phyloP scores from a whole-genome alignment of 2,797 vertebrate species.

The Sebastes taczanowskii region DNA sequence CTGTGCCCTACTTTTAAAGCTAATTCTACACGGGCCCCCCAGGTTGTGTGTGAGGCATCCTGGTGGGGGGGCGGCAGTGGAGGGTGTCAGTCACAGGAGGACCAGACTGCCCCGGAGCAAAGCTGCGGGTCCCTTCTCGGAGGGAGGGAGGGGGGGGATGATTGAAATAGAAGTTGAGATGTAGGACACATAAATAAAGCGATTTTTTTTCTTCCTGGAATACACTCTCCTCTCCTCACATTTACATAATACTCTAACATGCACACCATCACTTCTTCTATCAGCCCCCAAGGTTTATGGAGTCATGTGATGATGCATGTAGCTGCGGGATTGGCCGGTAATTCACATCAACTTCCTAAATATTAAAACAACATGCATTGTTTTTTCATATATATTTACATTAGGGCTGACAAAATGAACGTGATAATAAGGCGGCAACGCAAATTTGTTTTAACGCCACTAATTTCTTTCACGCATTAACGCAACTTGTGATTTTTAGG shows the following conservation, averaged over 20 bases:
- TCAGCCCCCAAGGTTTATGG: conserved; percentile 63
- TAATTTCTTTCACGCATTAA: no score
- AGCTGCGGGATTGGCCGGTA: conserved; percentile 29
- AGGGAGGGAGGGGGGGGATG: conserved; percentile 43
- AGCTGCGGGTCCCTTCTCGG: conserved; percentile 71
- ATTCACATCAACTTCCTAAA: conserved; percentile 41
- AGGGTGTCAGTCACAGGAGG: conserved; percentile 79
- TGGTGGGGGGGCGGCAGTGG: conserved; percentile 61
- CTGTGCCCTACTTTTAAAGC: conserved; percentile 80
- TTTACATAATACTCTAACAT: conserved; percentile 73
- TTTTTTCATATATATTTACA: not conserved
- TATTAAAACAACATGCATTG: conserved; percentile 23
- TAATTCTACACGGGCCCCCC: conserved; percentile 78
- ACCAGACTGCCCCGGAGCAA: conserved; percentile 76
- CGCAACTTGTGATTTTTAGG: no score
- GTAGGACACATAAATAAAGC: conserved; percentile 78
- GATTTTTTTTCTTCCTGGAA: conserved; percentile 46
- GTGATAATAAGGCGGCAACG: no score
- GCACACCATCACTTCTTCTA: conserved; percentile 54
- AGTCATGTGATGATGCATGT: conserved; percentile 54
- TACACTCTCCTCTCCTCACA: conserved; percentile 55
- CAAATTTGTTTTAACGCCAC: no score
- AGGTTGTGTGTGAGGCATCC: conserved; percentile 76
- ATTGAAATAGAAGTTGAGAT: conserved; percentile 83
- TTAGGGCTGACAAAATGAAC: not conserved